Evolutionary conservation across 2,113 vertebrate species (phyloP), one percentile per base, ranked within the genome.

Genomic region (Microcebus murinus): DNA sequence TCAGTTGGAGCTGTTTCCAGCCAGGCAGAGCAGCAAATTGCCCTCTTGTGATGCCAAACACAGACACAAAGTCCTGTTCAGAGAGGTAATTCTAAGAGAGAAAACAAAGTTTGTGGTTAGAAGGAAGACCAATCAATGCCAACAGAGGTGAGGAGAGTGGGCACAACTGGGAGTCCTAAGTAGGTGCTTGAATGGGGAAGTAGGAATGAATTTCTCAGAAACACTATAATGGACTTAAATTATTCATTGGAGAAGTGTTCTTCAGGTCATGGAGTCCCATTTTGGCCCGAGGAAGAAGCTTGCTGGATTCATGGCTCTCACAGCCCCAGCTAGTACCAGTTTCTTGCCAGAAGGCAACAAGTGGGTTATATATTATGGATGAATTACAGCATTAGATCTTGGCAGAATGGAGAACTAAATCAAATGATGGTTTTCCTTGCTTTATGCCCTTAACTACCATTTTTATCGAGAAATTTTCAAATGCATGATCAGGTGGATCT

Each of bases 1-100:
- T 99, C 86, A 99, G 29, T 18, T 97, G 98, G 73, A 99, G 97
- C 96, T 99, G 98, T 96, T 99, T 99, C 99, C 99, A 99, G 59
- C 90, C 97, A 1, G 99, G 99, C 70, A 99, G 91, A 50, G 90
- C 77, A 48, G 21, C 92, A 96, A 99, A 99, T 25, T 98, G 82
- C 5, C 98, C 99, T 97, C 99, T 99, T 74, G 97, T 97, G 79
- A 99, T 98, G 71, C 99, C 99, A 96, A 99, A 99, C 6, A 99
- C 45, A 11, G 29, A 17, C 52, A 57, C 39, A 97, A 99, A 99
- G 96, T 99, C 99, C 0, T 94, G 84, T 92, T 99, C 99, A 1
- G 99, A 99, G 71, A 99, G 99, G 94, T 99, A 92, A 96, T 98
- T 98, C 99, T 99, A 97, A 34, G 95, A 97, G n/a, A 96, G 87